Evolutionary conservation across 2,113 vertebrate species (phyloP), one percentile per base, ranked within the genome.

Genomic region (Neolamprologus fasciatus): DNA sequence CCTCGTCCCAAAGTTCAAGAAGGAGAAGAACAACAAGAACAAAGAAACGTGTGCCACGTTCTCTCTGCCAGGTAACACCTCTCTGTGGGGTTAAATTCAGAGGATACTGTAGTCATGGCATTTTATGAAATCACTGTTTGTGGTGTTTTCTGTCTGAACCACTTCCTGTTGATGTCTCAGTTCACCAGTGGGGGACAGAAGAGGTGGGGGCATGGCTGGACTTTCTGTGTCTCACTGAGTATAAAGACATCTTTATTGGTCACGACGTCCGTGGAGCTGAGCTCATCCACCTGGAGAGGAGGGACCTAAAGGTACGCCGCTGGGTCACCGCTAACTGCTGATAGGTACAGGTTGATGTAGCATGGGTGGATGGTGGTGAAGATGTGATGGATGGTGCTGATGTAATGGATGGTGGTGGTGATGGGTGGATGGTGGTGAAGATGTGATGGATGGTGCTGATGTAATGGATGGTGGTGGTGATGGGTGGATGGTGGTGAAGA

Each of bases 1-100:
- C n/a, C 97, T 99, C 2, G 99, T 99, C 93, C 97, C 98, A 42
- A 99, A 99, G 86, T 99, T 99, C 91, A 99, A 99, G 92, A 99
- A 99, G 87, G 99, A 99, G 87, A 99, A 99, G 83, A 99, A 97
- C 95, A 98, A 97, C 95, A 99, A 97, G 94, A 99, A 98, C 95
- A 98, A 96, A 86, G 99, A 99, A 88, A 94, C 96, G 1, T 97
- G 94, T 14, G 92, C 96, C 31, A 96, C 95, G 89, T 93, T 98
- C 85, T 97, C 96, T 89, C 94, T 97, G 87, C 98, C 98, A 93
- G 98, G 98, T 99, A 96, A 86, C 50, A 9, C 47, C 42, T 45
- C 47, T 81, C 26, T 81, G 23, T 3, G 14, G 66, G 42, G 0
- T 47, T 28, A 5, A 47, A 17, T 76, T 47, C 68, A 5, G 9